Evolutionary conservation across 2,113 vertebrate genomes (phyloP), one percentile per base, ranked within the genome.

Genomic region (Cyphomyrus plagiostoma): DNA sequence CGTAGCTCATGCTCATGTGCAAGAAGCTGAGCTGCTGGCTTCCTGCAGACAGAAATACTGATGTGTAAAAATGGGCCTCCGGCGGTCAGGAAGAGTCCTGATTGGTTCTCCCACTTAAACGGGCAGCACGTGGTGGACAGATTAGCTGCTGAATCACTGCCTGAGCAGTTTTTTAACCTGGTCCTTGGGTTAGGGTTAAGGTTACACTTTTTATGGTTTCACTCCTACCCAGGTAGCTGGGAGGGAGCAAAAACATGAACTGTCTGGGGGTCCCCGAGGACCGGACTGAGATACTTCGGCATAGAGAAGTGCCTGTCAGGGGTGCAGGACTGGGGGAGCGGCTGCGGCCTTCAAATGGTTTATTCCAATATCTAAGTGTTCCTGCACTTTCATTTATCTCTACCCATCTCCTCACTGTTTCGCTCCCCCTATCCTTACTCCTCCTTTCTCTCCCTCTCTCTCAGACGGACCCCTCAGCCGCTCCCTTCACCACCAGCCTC

Each of bases 401-500:
- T 74, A 10, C 11, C 9, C 1, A 26, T 26, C 26, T 30, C 66
- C 26, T 70, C 66, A 23, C 56, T 58, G 56, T 7, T 26, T 80
- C n/a, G 19, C n/a, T 46, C 11, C 11, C 49, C 13, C 50, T 11
- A 3, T 52, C 13, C 11, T 50, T 50, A 50, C 49, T 11, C 39
- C 42, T 42, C 10, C 42, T 11, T 23, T 13, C 52, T 30, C 62
- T 26, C 10, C 4, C 84, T 23, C 52, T 84, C 89, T 94, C 94
- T 26, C 95, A 99, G 98, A 98, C 95, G 97, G 97, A 91, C 95
- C 97, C 92, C 94, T 98, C 93, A 96, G 97, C 83, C 97, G 97
- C 92, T 97, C 98, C 46, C 96, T 99, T 94, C 98, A 98, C 92
- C 98, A 99, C 93, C 98, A 99, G 93, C 93, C 98, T 83, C 95